Conservation (phyloP, 2,888 invertebrate species). For the Luffia ferchaultella region DNA sequence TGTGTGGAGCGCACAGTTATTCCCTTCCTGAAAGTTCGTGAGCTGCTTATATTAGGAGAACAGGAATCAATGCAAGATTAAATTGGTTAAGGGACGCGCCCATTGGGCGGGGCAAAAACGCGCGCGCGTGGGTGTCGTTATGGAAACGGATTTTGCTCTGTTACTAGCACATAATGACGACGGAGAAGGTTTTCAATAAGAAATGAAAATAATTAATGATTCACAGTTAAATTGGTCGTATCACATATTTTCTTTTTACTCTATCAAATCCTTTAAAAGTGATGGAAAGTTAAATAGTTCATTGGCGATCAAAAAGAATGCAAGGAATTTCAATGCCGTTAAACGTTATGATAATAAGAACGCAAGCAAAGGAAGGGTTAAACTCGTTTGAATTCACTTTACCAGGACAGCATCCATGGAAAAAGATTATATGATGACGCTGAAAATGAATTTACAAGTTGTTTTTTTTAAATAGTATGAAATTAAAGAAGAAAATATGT, state of each 20-base stretch:
- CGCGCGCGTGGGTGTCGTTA: conserved; percentile 50
- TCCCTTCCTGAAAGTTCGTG: conserved; percentile 74
- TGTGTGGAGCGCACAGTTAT: conserved; percentile 20
- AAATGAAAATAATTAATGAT: too few relatives aligned
- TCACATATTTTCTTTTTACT: too few relatives aligned
- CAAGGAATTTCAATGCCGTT: too few relatives aligned
- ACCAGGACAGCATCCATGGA: conserved; percentile 19
- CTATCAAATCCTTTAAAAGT: too few relatives aligned
- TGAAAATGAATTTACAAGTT: too few relatives aligned
- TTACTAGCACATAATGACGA: conserved; percentile 34
- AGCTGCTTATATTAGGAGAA: conserved; percentile 64
- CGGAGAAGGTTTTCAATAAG: conserved; percentile 24
- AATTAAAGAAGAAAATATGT: too few relatives aligned
- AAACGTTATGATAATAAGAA: too few relatives aligned
- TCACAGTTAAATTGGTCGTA: too few relatives aligned
- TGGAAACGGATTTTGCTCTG: conserved; percentile 44
- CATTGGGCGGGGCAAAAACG: conserved; percentile 42
- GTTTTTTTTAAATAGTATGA: too few relatives aligned
- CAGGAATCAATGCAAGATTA: conserved; percentile 31
- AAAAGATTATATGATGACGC: not conserved
- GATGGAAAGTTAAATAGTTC: too few relatives aligned
- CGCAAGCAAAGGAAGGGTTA: conserved; percentile 21
- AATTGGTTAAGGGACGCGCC: conserved; percentile 39
- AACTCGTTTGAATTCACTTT: conserved; percentile 23
- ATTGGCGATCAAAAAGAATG: too few relatives aligned